phyloP scores from a whole-genome alignment of 2,888 invertebrate genomes.

The Euproctis similis region DNA sequence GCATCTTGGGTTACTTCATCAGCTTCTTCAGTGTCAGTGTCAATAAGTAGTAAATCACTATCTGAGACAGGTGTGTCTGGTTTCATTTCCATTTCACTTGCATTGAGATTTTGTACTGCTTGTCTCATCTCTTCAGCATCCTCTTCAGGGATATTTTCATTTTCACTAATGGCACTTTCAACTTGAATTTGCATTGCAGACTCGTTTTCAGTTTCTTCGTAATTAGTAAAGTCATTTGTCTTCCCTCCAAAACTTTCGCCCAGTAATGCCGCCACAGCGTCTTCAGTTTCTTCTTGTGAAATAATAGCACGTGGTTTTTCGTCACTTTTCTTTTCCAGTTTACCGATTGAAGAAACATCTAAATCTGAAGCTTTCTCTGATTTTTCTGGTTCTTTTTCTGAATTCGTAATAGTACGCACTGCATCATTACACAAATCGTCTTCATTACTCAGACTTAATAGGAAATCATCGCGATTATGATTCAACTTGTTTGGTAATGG shows the following conservation, averaged over 20 bases:
- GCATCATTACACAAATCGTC: constrained; percentile 82
- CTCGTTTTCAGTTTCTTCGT: constrained; percentile 68
- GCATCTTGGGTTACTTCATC: constrained; percentile 74
- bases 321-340: constrained; percentile 77
- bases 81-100: constrained; percentile 82
- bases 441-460: constrained; percentile 21
- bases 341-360: constrained; percentile 36
- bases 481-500: constrained; percentile 20
- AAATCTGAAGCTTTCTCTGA: constrained; percentile 41
- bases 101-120: constrained; percentile 87
- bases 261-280: constrained; percentile 90
- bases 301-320: constrained; percentile 89
- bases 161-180: constrained; percentile 58
- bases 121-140: constrained; percentile 89
- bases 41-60: constrained; percentile 88
- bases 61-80: constrained; percentile 91
- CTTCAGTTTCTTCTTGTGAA: constrained; percentile 94
- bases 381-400: constrained; percentile 38
- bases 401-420: constrained; percentile 84
- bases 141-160: constrained; percentile 78
- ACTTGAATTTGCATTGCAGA: constrained; percentile 55
- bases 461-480: constrained; percentile 19
- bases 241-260: constrained; percentile 89
- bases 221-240: constrained; percentile 71
- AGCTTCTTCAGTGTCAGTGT: constrained; percentile 88